These are phyloP conservation scores for Myioborus melanocephalus DNA, from an alignment of 2,797 vertebrate genomes.

Conservation along the genomic window DNA sequence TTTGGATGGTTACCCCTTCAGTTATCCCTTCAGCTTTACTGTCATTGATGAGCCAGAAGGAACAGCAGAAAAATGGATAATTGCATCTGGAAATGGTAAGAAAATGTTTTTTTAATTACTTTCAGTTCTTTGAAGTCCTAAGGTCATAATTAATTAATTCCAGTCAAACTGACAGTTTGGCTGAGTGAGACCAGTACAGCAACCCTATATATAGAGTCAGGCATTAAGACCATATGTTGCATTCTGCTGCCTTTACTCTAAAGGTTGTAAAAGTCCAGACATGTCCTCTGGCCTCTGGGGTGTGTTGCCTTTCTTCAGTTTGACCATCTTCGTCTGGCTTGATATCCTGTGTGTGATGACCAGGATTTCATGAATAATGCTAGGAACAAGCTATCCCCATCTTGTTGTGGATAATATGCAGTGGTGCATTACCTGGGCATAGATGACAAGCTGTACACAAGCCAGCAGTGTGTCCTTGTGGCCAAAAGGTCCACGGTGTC, in stretches of 20 bases:
- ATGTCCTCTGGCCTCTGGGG: background rate
- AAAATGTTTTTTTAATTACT: background rate
- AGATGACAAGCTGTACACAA: background rate
- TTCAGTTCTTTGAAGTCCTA: background rate
- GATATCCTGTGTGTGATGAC: background rate
- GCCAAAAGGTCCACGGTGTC: background rate
- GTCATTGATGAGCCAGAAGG: slow-evolving; percentile 75
- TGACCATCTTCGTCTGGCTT: background rate
- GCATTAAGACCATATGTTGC: rapidly evolving
- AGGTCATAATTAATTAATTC: background rate
- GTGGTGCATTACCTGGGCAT: background rate
- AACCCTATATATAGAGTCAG: background rate
- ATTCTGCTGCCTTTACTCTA: background rate
- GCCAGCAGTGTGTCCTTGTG: background rate
- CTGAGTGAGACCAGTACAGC: background rate
- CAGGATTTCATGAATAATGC: background rate
- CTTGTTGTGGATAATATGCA: background rate
- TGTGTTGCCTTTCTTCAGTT: background rate
- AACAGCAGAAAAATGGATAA: slow-evolving; percentile 79
- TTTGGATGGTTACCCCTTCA: slow-evolving; percentile 78
- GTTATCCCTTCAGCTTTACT: slow-evolving; percentile 82
- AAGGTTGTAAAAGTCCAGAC: background rate
- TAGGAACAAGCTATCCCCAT: background rate
- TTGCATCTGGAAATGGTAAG: slow-evolving; percentile 82
- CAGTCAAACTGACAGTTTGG: background rate